Base-by-base conservation (phyloP, 2,797 vertebrate genomes). In the Numenius phaeopus region DNA sequence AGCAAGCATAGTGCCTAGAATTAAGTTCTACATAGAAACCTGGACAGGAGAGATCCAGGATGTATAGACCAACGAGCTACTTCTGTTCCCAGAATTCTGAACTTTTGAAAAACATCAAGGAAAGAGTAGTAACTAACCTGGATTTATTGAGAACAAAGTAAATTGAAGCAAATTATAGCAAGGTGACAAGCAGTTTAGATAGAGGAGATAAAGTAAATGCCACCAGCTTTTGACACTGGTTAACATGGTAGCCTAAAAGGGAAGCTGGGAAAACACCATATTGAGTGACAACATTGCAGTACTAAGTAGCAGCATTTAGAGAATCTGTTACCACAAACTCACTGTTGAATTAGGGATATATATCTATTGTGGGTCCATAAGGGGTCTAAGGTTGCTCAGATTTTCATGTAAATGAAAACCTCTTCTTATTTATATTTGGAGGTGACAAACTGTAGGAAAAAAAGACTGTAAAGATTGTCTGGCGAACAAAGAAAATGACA, bases 1-100 rank as follows among this genome's bases (percentile, higher is more conserved):
- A 19, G 7, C 39, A 83, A 81, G 7, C 0, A 0, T 29, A 39
- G 13, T 49, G 27, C 12, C 19, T 30, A 4, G 3, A 54, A 18
- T 10, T 57, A 42, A 55, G 4, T 84, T 92, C 50, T 64, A 27
- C 30, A 37, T 7, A 26, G n/a, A 64, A 83, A 58, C 1, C 8
- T 14, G 2, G 39, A 39, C 24, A 87, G 30, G 17, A 21, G 14
- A 44, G 10, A 26, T 62, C 10, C 9, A 30, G 29, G 11, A 64
- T 80, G 4, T 32, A 32, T 1, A 2, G 20, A 40, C 8, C 32
- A 49, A 37, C 0, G 23, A 66, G 5, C 3, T 52, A 54, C 20
- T 37, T 69, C 11, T 26, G 15, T 72, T 75, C 15, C 20, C 47
- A 37, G 13, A 57, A 10, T 39, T 23, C 4, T 27, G n/a, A 72